A percentile compares a stretch with the other conserved stretches of the same genome.
Conservation (phyloP, 2,113 vertebrate genomes). For the Excalfactoria chinensis region DNA sequence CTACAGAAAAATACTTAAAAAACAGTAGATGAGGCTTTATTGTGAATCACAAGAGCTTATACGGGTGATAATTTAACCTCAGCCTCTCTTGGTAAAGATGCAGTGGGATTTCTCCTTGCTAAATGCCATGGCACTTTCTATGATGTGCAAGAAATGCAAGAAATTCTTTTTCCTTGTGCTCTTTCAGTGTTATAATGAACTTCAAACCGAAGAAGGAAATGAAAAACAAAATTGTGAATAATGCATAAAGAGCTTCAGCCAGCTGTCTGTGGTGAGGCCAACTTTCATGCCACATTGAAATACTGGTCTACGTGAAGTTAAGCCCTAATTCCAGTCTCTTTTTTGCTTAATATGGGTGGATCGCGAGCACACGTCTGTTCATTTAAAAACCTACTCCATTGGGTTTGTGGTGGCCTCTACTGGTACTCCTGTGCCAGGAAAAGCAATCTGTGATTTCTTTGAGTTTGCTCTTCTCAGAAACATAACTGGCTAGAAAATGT, state of each 20-base stretch:
- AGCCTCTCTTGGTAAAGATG: neutral
- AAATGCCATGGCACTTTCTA: neutral
- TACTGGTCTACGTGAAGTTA: accelerated
- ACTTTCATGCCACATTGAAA: neutral
- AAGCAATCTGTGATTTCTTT: neutral
- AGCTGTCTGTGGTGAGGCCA: neutral
- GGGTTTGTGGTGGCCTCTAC: conserved; percentile 59
- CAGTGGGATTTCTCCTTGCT: neutral
- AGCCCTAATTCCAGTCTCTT: neutral
- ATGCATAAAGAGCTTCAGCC: neutral
- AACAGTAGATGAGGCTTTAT: neutral
- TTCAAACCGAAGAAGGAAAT: neutral
- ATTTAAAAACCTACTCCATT: neutral
- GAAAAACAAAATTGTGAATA: neutral
- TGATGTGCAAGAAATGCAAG: neutral
- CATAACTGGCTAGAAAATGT: neutral
- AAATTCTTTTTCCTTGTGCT: neutral
- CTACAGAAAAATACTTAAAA: neutral
- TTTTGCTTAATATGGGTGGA: neutral
- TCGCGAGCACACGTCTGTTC: neutral
- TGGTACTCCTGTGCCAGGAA: conserved; percentile 44
- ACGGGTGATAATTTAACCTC: neutral
- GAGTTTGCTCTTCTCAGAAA: neutral
- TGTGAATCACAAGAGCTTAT: neutral
- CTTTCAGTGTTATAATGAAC: neutral